Conservation (phyloP, 1,140 invertebrate genomes). For the Listronotus oregonensis region DNA sequence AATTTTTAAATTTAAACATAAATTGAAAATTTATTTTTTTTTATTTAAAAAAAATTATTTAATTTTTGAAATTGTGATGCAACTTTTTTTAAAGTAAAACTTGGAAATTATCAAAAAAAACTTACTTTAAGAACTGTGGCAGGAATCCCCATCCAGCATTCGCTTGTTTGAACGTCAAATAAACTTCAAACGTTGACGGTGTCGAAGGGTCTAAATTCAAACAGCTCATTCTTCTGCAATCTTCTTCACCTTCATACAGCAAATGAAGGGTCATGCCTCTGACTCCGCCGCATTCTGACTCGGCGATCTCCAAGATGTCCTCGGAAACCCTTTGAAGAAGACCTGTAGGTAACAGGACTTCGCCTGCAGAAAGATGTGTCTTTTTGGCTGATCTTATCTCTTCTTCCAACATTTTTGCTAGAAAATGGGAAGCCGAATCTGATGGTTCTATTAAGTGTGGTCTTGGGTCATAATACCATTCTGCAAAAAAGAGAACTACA, state of each 20-base stretch:
- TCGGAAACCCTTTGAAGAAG: slow-evolving; percentile 74
- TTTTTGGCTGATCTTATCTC: slow-evolving; percentile 78
- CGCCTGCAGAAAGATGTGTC: slow-evolving; percentile 76
- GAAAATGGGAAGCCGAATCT: slow-evolving; percentile 54
- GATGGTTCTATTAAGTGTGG: slow-evolving; percentile 42
- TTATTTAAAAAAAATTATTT: too few species aligned
- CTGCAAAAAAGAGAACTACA: slow-evolving; percentile 39
- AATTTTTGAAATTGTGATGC: too few species aligned
- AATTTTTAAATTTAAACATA: too few species aligned
- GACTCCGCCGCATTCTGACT: slow-evolving; percentile 82
- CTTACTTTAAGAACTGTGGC: slow-evolving; percentile 69
- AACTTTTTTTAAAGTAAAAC: too few species aligned
- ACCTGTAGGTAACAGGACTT: slow-evolving; percentile 79
- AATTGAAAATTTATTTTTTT: too few species aligned
- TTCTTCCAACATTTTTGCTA: slow-evolving; percentile 74
- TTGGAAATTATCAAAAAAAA: slow-evolving; percentile 5
- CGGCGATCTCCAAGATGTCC: slow-evolving; percentile 78
- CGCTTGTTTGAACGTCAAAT: slow-evolving; percentile 82
- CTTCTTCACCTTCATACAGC: slow-evolving; percentile 69
- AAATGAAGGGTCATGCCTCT: slow-evolving; percentile 79
- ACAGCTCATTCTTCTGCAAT: slow-evolving; percentile 62
- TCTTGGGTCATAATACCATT: slow-evolving; percentile 49
- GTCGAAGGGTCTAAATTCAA: slow-evolving; percentile 82
- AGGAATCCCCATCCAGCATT: slow-evolving; percentile 80
- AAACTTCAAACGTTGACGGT: slow-evolving; percentile 85